Conservation (phyloP, 2,113 vertebrate genomes). For the Trematomus loennbergii region DNA sequence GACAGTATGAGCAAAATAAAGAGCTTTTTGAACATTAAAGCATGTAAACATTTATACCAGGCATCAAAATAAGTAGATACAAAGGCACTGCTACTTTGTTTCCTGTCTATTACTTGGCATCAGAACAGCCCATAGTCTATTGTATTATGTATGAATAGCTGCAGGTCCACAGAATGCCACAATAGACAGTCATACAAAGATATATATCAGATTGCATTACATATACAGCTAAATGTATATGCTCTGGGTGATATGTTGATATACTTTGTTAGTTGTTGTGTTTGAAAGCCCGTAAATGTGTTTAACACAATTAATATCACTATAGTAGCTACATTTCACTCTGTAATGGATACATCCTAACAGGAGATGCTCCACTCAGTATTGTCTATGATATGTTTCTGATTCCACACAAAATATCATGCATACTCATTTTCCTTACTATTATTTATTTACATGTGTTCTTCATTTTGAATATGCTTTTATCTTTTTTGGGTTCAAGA, state of each 20-base stretch:
- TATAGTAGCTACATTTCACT: background rate
- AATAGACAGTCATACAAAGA: background rate
- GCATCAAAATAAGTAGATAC: background rate
- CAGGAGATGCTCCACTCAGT: background rate
- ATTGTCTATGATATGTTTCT: background rate
- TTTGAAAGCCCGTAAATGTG: background rate
- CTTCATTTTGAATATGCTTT: no score
- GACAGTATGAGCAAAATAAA: no score
- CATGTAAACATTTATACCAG: background rate
- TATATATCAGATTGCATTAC: background rate
- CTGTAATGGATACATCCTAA: background rate
- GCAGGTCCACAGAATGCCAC: background rate
- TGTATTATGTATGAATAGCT: conserved; percentile 29
- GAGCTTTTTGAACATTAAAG: no score
- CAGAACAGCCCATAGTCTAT: conserved; percentile 15
- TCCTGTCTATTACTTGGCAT: conserved; percentile 10
- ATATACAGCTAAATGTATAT: background rate
- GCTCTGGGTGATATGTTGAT: background rate
- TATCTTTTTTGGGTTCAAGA: no score
- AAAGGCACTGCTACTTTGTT: background rate
- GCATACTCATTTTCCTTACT: background rate
- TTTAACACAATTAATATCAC: background rate
- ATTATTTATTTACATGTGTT: no score
- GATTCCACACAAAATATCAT: background rate
- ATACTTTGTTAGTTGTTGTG: background rate